These are phyloP conservation scores for Catharus bicknelli DNA, from an alignment of 2,113 vertebrate genomes.

Conservation along the genomic window DNA sequence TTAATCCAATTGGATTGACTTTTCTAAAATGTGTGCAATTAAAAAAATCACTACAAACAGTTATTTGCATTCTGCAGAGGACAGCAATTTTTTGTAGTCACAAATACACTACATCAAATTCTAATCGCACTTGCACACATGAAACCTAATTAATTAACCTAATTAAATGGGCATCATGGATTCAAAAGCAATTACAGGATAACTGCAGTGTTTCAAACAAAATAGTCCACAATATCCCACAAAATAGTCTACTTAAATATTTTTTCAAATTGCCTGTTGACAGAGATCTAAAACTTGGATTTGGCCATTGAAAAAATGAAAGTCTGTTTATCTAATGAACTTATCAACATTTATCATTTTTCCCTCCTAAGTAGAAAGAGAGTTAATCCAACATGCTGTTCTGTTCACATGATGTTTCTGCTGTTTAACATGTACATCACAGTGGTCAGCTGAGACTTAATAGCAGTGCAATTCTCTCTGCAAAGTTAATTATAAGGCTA, in stretches of 20 bases:
- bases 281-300: neutral
- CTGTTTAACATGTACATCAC: neutral
- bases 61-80: constrained; percentile 11
- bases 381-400: neutral
- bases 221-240: neutral
- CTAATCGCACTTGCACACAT: neutral
- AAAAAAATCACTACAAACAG: constrained; percentile 8
- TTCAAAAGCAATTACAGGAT: neutral
- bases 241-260: neutral
- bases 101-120: neutral
- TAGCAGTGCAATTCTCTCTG: neutral
- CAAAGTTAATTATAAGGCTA: neutral
- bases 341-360: neutral
- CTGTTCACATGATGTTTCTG: neutral
- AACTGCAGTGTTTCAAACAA: neutral
- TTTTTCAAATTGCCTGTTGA: neutral
- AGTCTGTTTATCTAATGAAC: neutral
- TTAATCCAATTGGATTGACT: neutral
- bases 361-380: neutral
- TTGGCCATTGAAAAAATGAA: neutral
- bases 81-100: neutral
- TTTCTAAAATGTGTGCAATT: constrained; percentile 35
- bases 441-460: neutral
- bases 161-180: neutral
- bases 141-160: constrained; percentile 16